phyloP scores from a whole-genome alignment of 2,797 vertebrate species.

The Varecia variegata region DNA sequence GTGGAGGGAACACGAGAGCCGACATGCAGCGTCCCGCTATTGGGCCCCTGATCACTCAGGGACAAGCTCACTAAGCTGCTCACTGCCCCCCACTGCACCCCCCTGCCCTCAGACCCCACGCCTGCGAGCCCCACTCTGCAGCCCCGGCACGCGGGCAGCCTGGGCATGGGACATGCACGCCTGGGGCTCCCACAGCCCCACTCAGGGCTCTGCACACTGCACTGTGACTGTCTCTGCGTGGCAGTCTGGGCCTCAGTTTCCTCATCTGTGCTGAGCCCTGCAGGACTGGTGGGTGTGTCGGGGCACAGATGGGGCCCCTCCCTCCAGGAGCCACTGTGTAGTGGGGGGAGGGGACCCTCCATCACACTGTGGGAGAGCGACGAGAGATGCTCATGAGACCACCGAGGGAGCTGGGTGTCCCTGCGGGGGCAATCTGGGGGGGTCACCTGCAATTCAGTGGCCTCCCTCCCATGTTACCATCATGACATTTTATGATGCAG shows the following conservation, averaged over 20 bases:
- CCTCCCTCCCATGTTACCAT: not conserved
- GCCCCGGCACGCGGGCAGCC: rapidly evolving
- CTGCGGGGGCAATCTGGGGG: not conserved
- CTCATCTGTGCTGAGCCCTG: not conserved
- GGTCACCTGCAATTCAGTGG: not conserved
- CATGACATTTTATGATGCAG: not conserved
- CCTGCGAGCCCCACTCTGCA: not conserved
- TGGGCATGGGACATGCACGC: rapidly evolving
- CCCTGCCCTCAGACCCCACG: not conserved
- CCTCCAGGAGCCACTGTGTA: not conserved
- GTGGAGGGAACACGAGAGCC: not conserved
- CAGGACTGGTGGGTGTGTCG: not conserved
- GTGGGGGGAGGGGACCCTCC: not conserved
- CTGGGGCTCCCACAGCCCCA: rapidly evolving
- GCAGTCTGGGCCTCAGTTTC: not conserved
- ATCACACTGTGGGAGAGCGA: not conserved
- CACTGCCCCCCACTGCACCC: no score
- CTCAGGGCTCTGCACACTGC: not conserved
- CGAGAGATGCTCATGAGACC: not conserved
- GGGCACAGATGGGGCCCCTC: no score
- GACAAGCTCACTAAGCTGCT: not conserved
- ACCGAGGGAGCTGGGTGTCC: not conserved
- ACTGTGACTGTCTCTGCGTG: not conserved
- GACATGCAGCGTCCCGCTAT: not conserved
- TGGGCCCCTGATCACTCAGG: not conserved